Evolutionary conservation across 2,113 vertebrate species (phyloP), one percentile per base, ranked within the genome.

Genomic region (Polypterus senegalus): DNA sequence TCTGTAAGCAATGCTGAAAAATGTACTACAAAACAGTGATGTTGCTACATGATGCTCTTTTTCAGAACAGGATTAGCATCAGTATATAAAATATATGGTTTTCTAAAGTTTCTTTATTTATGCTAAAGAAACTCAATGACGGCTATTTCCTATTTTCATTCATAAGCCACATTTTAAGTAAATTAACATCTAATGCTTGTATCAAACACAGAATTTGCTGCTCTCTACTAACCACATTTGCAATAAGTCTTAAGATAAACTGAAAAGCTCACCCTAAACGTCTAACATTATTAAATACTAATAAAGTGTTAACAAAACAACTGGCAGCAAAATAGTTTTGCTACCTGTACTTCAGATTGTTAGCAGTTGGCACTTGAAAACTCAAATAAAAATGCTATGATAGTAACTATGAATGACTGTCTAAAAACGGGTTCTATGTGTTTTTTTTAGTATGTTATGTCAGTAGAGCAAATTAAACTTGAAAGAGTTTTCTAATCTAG

Each of bases 1-100:
- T 88, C 83, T 87, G 88, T 89, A 89, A 85, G 88, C 88, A 87
- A 89, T 81, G 88, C 87, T 86, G 82, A 83, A 83, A 88, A 74
- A 87, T 89, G 89, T 84, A 86, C 85, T 85, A 89, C 91, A 92
- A 89, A 88, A 83, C 89, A 93, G 85, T 83, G 86, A 90, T 85
- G 85, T 77, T 73, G 74, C 89, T 88, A 89, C 81, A 88, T 93
- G 90, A 91, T 92, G 91, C 88, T 94, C 71, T 88, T 77, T 84
- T 65, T 85, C 85, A 80, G 90, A 90, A 88, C 85, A 92, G 89
- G 94, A 94, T 93, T 94, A 94, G 89, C 89, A 88, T 97, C 84
- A 88, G 90, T 92, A 92, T 97, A 91, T 94, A 96, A 88, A 88
- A 88, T 86, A 85, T 87, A 87, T 77, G 83, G 77, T 86, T 73